These are phyloP conservation scores for Trachelus troglodyta DNA, from an alignment of 2,888 invertebrate genomes.

Conservation along the genomic window DNA sequence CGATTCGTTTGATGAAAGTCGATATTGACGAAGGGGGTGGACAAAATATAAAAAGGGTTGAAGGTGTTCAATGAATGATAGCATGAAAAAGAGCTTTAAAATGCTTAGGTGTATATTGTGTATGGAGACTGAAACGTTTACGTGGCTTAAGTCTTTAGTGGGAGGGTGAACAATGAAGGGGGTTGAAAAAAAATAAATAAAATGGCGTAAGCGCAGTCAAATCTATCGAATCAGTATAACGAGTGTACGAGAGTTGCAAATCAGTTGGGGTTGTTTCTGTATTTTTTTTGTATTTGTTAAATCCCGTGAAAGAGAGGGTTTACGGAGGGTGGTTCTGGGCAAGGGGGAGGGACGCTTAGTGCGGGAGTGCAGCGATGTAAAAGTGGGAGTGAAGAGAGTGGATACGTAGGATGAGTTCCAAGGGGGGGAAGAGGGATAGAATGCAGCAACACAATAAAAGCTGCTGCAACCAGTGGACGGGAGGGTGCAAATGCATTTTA, in stretches of 20 bases:
- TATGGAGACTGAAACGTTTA: background rate
- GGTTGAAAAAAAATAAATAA: slow-evolving; percentile 31
- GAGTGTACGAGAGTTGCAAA: slow-evolving; percentile 59
- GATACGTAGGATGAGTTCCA: background rate
- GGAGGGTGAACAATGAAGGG: background rate
- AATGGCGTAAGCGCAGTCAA: slow-evolving; percentile 54
- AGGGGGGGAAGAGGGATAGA: slow-evolving; percentile 15
- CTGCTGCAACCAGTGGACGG: slow-evolving; percentile 30
- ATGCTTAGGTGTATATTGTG: background rate
- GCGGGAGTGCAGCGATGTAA: slow-evolving; percentile 12
- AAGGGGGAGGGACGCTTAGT: slow-evolving; percentile 19
- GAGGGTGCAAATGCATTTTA: slow-evolving; percentile 55
- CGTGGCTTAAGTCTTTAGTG: background rate
- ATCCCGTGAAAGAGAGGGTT: slow-evolving; percentile 15
- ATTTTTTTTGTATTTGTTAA: slow-evolving; percentile 28
- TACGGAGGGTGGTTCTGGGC: slow-evolving; percentile 4
- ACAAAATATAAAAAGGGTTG: too few species aligned
- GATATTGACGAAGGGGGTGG: too few species aligned
- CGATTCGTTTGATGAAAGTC: too few species aligned
- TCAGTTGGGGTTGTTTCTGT: slow-evolving; percentile 47
- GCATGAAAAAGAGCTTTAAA: background rate
- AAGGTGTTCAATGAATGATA: background rate
- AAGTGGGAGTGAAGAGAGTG: slow-evolving; percentile 23
- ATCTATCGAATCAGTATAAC: slow-evolving; percentile 65
- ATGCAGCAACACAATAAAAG: slow-evolving; percentile 47